Conservation (phyloP, 2,113 vertebrate species). For the Protomyctophum bolini region DNA sequence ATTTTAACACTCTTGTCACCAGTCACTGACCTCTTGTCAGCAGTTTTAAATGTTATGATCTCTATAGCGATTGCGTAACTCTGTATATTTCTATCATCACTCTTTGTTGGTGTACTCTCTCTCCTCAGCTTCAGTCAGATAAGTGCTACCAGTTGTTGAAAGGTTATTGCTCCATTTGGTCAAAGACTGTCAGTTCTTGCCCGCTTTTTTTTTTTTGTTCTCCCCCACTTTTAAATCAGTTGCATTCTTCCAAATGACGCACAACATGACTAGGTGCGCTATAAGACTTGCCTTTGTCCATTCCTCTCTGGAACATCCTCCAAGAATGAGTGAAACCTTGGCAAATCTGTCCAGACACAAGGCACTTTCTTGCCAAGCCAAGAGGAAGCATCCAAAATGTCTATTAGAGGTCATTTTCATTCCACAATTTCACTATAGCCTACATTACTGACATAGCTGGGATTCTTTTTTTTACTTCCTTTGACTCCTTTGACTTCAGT, state of each 20-base stretch:
- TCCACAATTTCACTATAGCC: neutral
- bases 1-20: constrained; percentile 30
- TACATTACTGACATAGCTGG: constrained; percentile 40
- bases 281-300: constrained; percentile 41
- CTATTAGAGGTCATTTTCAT: constrained; percentile 38
- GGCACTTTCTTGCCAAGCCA: constrained; percentile 47
- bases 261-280: constrained; percentile 34
- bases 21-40: too few relatives aligned
- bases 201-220: neutral
- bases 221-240: constrained; percentile 41
- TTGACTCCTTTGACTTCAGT: neutral
- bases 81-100: constrained; percentile 31
- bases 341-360: constrained; percentile 60
- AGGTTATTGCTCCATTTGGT: constrained; percentile 34
- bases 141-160: constrained; percentile 42
- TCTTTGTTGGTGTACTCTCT: constrained; percentile 3
- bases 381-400: constrained; percentile 55
- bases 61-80: constrained; percentile 27
- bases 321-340: constrained; percentile 58
- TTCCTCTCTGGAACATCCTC: constrained; percentile 37
- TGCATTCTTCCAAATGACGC: constrained; percentile 55
- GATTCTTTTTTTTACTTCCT: constrained; percentile 17
- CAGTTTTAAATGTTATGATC: constrained; percentile 39
- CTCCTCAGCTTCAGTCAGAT: constrained; percentile 48
- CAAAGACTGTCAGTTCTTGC: constrained; percentile 32